Evolutionary conservation across 2,797 vertebrate species (phyloP).

Genomic region (Platalea minor): DNA sequence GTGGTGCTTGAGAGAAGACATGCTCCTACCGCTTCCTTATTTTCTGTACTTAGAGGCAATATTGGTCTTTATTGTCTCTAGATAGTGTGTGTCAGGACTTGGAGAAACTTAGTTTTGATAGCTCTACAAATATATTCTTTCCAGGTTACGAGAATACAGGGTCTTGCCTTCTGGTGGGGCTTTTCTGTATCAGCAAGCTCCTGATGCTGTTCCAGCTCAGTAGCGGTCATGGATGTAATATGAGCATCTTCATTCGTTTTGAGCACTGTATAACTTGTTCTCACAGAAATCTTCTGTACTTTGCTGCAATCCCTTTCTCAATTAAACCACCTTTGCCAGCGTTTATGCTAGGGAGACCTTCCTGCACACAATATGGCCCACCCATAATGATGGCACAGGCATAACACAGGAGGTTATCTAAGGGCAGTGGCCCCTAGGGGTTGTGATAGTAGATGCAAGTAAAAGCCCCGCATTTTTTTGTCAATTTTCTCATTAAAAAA

Average conservation of each 20-base stretch:
- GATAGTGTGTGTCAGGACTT: background rate
- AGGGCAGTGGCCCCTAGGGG: background rate
- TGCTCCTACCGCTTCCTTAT: background rate
- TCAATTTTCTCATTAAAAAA: background rate
- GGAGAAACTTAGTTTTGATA: background rate
- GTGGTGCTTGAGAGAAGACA: background rate
- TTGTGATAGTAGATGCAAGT: background rate
- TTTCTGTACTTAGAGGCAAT: background rate
- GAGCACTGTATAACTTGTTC: background rate
- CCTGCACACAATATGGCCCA: background rate
- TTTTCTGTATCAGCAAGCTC: background rate
- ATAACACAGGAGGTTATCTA: background rate
- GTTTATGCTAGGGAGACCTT: background rate
- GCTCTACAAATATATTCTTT: background rate
- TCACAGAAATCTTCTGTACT: background rate
- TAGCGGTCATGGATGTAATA: background rate
- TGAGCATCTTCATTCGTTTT: background rate
- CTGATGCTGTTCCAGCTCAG: background rate
- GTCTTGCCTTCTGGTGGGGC: background rate
- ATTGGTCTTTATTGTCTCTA: background rate
- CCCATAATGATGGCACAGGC: background rate
- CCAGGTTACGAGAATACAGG: background rate
- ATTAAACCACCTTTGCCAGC: background rate
- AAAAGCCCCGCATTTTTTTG: background rate
- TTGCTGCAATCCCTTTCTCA: background rate